Conservation (phyloP, 2,888 invertebrate genomes). For the Hemithea aestivaria region DNA sequence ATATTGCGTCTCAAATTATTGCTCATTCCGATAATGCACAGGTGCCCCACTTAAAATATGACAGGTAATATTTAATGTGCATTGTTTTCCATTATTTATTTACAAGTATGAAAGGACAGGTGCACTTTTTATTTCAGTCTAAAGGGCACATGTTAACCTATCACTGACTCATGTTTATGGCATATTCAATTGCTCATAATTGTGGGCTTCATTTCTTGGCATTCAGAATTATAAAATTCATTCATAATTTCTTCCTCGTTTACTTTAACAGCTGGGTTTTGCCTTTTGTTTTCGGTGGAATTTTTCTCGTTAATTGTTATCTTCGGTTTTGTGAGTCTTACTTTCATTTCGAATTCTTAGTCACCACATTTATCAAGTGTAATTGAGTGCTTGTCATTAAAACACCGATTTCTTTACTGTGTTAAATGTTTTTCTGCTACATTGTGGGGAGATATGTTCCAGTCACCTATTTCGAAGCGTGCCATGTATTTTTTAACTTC, state of each 20-base stretch:
- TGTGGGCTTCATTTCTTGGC: constrained; percentile 1
- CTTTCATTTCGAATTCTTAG: too few species aligned
- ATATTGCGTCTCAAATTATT: too few species aligned
- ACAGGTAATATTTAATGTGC: constrained; percentile 1
- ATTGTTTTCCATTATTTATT: constrained; percentile 11
- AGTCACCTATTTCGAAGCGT: constrained; percentile 41
- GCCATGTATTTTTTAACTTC: constrained; percentile 38
- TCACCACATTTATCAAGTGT: too few species aligned
- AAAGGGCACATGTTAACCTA: constrained; percentile 26
- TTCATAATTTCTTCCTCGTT: constrained; percentile 3
- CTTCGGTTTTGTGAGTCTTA: too few species aligned
- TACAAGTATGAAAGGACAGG: constrained; percentile 11
- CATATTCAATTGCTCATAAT: constrained; percentile 2
- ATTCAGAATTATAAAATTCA: constrained; percentile 1
- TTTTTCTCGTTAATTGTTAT: background rate
- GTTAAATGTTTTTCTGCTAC: constrained; percentile 7
- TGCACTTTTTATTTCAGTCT: constrained; percentile 15
- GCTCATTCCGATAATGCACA: background rate
- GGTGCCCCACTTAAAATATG: constrained; percentile 4
- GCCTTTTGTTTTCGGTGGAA: background rate
- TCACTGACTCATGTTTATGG: constrained; percentile 4
- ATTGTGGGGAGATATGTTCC: constrained; percentile 27
- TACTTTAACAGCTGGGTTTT: background rate
- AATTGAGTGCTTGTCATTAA: too few species aligned
- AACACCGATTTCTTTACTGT: too few species aligned